phyloP scores from a whole-genome alignment of 1,140 invertebrate species.

The Heliconius melpomene region DNA sequence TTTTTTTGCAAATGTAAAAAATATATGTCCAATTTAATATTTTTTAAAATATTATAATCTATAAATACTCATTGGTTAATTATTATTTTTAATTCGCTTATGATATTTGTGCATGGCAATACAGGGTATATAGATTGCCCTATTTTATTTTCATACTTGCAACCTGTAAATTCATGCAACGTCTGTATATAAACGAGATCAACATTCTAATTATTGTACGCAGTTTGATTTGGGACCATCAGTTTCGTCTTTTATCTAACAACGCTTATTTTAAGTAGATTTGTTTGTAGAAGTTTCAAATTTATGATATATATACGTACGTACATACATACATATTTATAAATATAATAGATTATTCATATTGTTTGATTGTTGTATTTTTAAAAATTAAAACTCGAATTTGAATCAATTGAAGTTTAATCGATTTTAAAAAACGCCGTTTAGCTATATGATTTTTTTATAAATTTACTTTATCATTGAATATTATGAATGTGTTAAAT shows the following conservation, averaged over 20 bases:
- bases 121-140: conserved; percentile 34
- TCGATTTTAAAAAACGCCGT: neutral
- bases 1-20: neutral
- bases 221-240: conserved; percentile 27
- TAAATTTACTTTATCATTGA: neutral
- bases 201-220: conserved; percentile 45
- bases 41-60: conserved; percentile 19
- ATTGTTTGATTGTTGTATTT: neutral
- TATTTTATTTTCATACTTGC: conserved; percentile 11
- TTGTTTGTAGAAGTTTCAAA: neutral
- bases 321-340: conserved; percentile 1
- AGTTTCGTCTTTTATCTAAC: conserved; percentile 9
- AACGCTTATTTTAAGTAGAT: conserved; percentile 11
- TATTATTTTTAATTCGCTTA: conserved; percentile 45
- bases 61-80: conserved; percentile 59
- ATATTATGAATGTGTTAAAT: neutral
- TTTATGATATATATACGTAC: neutral
- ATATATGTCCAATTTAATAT: conserved; percentile 16
- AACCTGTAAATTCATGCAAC: neutral
- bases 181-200: conserved; percentile 33
- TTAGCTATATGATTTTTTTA: neutral
- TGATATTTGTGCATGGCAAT: conserved; percentile 34
- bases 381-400: neutral
- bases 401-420: neutral
- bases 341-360: neutral